Base-by-base conservation (phyloP, 2,797 vertebrate species). In the Onychomys torridus region DNA sequence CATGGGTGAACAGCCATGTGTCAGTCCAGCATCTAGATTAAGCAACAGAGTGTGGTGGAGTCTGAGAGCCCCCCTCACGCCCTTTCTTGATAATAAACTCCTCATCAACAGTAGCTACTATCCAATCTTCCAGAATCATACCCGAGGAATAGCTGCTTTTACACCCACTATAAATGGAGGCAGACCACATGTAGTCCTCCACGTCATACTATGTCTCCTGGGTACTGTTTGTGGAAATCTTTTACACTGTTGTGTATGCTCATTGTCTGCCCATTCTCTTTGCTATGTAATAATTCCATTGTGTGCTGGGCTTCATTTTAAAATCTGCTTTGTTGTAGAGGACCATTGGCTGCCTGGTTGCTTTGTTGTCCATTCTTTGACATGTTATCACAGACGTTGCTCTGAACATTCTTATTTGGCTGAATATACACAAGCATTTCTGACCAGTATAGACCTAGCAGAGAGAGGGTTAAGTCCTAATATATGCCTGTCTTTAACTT, bases 331-430 rank as follows among this genome's bases (percentile, higher is more conserved):
- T 19, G 6, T 55, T 67, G 29, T 32, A 93, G 85, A 81, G 57
- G 3, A 16, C 21, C 25, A 63, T 63, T 89, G 21, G 8, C 49
- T 95, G 65, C 2, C 43, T 90, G 61, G 2, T 79, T 71, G 34
- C 10, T 57, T 94, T 89, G 23, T 83, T 88, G 43, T n/a, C 34
- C 82, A 17, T 43, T 83, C 14, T 52, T 93, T 59, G 49, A 59
- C 6, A 37, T 63, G 29, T 69, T 67, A 76, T 37, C 40, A 91
- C 59, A 4, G 76, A 6, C 6, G 0, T 49, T 77, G 46, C 25
- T 92, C 19, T 37, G 40, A 71, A 87, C 23, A 89, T 19, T 87
- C 76, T 91, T 91, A 25, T 82, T 94, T 91, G 84, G 19, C 17
- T 76, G 77, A 71, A 76, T 23, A 46, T 10, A 6, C 86, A 34